Conservation (phyloP, 2,113 vertebrate genomes). For the Trichomycterus rosablanca region DNA sequence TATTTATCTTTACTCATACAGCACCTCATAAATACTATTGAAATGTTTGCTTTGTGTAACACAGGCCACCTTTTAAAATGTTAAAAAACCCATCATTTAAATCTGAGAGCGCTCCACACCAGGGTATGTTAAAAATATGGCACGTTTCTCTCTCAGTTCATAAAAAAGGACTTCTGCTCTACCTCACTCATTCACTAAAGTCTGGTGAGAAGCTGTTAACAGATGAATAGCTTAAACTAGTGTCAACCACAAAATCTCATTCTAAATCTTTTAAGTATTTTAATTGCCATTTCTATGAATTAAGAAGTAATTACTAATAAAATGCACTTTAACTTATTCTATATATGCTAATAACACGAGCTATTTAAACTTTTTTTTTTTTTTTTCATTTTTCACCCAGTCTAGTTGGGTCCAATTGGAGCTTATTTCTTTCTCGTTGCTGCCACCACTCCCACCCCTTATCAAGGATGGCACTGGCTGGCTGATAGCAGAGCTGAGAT, state of each 20-base stretch:
- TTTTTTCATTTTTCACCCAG: too few species aligned
- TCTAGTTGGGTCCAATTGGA: too few species aligned
- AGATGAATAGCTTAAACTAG: conserved; percentile 3
- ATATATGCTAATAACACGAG: too few species aligned
- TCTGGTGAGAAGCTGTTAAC: conserved; percentile 4
- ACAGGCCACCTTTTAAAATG: neutral
- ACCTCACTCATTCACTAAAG: conserved; percentile 1
- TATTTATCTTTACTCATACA: neutral
- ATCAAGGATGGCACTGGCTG: too few species aligned
- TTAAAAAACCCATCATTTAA: neutral
- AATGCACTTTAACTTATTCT: too few species aligned
- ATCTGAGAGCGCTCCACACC: neutral
- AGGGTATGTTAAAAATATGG: neutral
- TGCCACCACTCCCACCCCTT: too few species aligned
- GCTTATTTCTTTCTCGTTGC: too few species aligned
- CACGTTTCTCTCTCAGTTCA: neutral
- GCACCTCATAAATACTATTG: conserved; percentile 11
- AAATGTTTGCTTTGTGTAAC: neutral
- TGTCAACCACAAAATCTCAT: conserved; percentile 1
- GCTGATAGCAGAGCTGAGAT: too few species aligned
- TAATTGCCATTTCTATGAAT: too few species aligned
- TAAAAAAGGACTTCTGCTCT: neutral
- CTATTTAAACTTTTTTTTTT: too few species aligned
- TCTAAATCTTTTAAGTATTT: conserved; percentile 3
- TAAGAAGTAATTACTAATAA: too few species aligned